Base-by-base conservation (phyloP, 2,797 vertebrate genomes). In the Odontamblyopus lacepedii region DNA sequence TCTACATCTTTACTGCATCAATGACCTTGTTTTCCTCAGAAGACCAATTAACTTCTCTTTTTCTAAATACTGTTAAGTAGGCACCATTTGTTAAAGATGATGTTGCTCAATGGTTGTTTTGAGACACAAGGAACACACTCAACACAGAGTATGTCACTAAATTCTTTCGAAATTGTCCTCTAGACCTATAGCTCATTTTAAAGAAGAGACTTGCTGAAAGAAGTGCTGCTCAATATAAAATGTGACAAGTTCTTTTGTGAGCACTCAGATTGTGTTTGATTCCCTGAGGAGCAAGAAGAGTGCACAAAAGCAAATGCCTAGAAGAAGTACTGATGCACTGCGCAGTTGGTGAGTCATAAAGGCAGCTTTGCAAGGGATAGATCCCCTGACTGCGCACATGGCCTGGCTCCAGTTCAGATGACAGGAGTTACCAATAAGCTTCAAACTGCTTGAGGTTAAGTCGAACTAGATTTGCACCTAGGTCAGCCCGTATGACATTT, bases 271-370 rank as follows among this genome's bases (percentile, higher is more conserved):
- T 51, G 27, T 19, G 6, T 35, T 70, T 53, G 5, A n/a, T 75
- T 73, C 63, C 59, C 67, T 2, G 23, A 62, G 63, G 64, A 68
- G 26, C 41, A n/a, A 56, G 26, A 74, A n/a, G 18, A 55, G 60
- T 66, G 44, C 30, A 63, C 48, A 50, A 76, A 63, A 70, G 55
- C 67, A 23, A 68, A 82, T 69, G 70, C 29, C 32, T 67, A 44
- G 23, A 61, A 44, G 27, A 61, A 55, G 2, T 65, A 50, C 71
- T 62, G 59, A 79, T 53, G 35, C 48, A 67, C 13, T 2, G 16
- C 60, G 72, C 56, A 77, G 62, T 73, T 38, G 55, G 71, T 59
- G 64, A 81, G 61, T 72, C 80, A 76, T 23, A 63, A 26, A 76
- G 15, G 55, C 35, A 74, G 74, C 63, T 15, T 63, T 69, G 67